A percentile compares a stretch with the other conserved stretches of the same genome.
Conservation (phyloP, 1,140 invertebrate genomes). For the Lepidurus packardi region DNA sequence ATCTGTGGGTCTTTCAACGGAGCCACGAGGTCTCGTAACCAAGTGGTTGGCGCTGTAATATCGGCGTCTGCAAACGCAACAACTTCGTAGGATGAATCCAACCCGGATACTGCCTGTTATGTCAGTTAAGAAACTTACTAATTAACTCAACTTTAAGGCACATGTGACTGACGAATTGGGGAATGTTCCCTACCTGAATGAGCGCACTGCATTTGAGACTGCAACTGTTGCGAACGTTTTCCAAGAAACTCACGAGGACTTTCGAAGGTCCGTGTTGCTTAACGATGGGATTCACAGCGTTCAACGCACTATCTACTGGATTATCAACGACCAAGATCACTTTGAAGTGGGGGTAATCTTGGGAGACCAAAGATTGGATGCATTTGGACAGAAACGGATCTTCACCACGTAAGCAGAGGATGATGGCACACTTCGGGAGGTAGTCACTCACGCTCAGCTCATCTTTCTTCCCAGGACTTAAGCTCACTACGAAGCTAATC, state of each 20-base stretch:
- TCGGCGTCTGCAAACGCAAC: constrained; percentile 26
- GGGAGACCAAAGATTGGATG: constrained; percentile 12
- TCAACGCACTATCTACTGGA: constrained; percentile 1
- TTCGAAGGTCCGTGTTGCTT: constrained; percentile 23
- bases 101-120: neutral
- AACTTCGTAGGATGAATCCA: constrained; percentile 20
- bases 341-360: constrained; percentile 22
- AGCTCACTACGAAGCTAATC: neutral
- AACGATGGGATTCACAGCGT: neutral
- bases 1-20: constrained; percentile 19
- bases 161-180: neutral
- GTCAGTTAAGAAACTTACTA: neutral
- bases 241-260: constrained; percentile 16
- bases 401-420: constrained; percentile 23
- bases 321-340: constrained; percentile 27
- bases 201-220: constrained; percentile 23
- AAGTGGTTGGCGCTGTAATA: constrained; percentile 6
- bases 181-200: neutral
- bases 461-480: neutral
- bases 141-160: neutral
- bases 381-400: constrained; percentile 14
- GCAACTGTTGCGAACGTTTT: neutral
- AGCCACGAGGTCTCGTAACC: constrained; percentile 23
- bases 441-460: neutral
- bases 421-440: constrained; percentile 24